phyloP scores from a whole-genome alignment of 2,113 vertebrate species.

The Indri indri region DNA sequence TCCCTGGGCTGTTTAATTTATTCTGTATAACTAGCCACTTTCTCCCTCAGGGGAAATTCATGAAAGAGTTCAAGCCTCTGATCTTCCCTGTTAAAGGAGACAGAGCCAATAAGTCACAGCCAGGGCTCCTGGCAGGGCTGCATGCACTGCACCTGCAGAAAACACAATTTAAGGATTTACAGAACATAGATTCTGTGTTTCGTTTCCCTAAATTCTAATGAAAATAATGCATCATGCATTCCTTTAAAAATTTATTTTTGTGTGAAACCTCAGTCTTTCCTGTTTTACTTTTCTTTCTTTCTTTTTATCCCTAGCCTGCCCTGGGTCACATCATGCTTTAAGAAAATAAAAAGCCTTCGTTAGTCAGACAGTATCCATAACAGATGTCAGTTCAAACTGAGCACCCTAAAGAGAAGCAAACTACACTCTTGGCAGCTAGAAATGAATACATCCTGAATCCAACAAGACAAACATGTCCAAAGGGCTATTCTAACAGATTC shows the following conservation, averaged over 20 bases:
- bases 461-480: conserved; percentile 65
- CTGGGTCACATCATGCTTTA: conserved; percentile 28
- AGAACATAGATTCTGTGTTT: fast-evolving
- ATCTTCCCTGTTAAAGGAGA: not conserved
- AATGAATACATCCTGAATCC: conserved; percentile 64
- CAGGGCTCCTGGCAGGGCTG: too few species aligned
- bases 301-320: not conserved
- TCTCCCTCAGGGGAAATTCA: conserved; percentile 28
- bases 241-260: not conserved
- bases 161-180: not conserved
- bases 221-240: not conserved
- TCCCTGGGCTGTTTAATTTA: conserved; percentile 29
- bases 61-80: conserved; percentile 5
- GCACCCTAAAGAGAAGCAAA: conserved; percentile 67
- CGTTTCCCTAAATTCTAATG: not conserved
- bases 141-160: not conserved
- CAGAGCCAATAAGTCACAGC: not conserved
- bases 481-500: conserved; percentile 55
- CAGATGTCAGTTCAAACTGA: conserved; percentile 65
- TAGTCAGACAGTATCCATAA: conserved; percentile 53
- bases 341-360: conserved; percentile 67
- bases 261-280: conserved; percentile 29
- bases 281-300: not conserved
- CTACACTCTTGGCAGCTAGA: conserved; percentile 49
- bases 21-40: conserved; percentile 21